Percentiles rank a stretch among this genome's conserved stretches.
These are phyloP conservation scores for Sphaerodactylus townsendi DNA, from an alignment of 2,113 vertebrate genomes.

Conservation along the genomic window DNA sequence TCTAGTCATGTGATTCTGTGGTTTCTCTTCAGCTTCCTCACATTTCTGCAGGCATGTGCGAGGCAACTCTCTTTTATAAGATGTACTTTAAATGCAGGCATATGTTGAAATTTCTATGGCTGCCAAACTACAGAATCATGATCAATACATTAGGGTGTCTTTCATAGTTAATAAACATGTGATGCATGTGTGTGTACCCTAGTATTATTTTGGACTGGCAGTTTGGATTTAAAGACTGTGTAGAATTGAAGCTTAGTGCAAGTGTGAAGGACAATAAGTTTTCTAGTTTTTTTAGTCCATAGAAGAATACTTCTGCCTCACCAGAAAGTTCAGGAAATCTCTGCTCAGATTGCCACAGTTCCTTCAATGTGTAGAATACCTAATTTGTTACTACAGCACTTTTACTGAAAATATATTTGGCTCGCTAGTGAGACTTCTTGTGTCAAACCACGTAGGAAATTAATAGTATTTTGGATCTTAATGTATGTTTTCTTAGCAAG, in stretches of 20 bases:
- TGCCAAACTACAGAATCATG: not conserved
- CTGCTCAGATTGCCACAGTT: not conserved
- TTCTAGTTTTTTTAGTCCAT: not conserved
- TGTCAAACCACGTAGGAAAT: conserved; percentile 20
- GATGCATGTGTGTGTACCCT: not conserved
- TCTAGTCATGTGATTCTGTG: too few species aligned
- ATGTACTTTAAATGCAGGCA: not conserved
- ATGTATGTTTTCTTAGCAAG: not conserved
- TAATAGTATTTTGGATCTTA: not conserved
- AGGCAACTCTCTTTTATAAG: too few species aligned
- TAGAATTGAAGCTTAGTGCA: not conserved
- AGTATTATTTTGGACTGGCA: not conserved
- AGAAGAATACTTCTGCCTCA: not conserved
- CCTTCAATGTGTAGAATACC: not conserved
- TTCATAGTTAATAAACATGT: too few species aligned
- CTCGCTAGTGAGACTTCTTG: not conserved
- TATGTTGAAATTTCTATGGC: not conserved
- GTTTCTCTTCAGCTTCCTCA: too few species aligned
- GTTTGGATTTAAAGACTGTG: not conserved
- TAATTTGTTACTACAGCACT: not conserved
- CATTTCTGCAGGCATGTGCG: too few species aligned
- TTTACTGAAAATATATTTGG: conserved; percentile 23
- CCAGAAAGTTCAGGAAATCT: not conserved
- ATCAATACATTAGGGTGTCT: too few species aligned
- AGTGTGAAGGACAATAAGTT: not conserved